A percentile compares a stretch with the other conserved stretches of the same genome.
Conservation (phyloP, 2,888 invertebrate genomes). For the Lomographa bimaculata region DNA sequence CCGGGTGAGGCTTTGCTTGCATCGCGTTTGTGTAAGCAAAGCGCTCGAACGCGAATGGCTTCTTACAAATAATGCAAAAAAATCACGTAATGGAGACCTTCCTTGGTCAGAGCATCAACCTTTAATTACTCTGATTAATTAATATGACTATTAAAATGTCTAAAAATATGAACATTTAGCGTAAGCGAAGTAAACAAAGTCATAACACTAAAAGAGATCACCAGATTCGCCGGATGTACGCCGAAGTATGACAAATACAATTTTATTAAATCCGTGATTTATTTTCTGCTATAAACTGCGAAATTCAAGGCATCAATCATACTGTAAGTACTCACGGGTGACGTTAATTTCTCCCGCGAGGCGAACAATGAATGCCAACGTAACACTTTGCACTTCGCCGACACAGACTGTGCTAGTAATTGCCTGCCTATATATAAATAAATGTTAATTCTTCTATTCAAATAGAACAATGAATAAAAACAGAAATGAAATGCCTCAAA, state of each 20-base stretch:
- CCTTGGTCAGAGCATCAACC: slow-evolving; percentile 33
- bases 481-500: slow-evolving; percentile 21
- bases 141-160: slow-evolving; percentile 18
- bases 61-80: slow-evolving; percentile 49
- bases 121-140: slow-evolving; percentile 41
- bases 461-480: slow-evolving; percentile 29
- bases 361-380: slow-evolving; percentile 24
- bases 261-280: slow-evolving; percentile 18
- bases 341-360: slow-evolving; percentile 31
- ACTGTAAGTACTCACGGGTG: slow-evolving; percentile 22
- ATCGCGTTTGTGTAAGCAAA: slow-evolving; percentile 43
- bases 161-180: slow-evolving; percentile 1
- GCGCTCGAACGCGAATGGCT: slow-evolving; percentile 48
- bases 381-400: slow-evolving; percentile 3
- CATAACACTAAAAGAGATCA: slow-evolving; percentile 17
- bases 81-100: slow-evolving; percentile 44
- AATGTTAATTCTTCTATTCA: slow-evolving; percentile 26
- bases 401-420: slow-evolving; percentile 13
- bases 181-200: slow-evolving; percentile 21
- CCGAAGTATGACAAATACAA: slow-evolving; percentile 6
- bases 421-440: slow-evolving; percentile 22
- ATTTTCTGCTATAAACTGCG: slow-evolving; percentile 23
- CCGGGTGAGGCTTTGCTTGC: slow-evolving; percentile 43
- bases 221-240: slow-evolving; percentile 18
- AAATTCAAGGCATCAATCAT: slow-evolving; percentile 30